These are phyloP conservation scores for Empidonax alnorum DNA, from an alignment of 2,113 vertebrate genomes.

Conservation along the genomic window DNA sequence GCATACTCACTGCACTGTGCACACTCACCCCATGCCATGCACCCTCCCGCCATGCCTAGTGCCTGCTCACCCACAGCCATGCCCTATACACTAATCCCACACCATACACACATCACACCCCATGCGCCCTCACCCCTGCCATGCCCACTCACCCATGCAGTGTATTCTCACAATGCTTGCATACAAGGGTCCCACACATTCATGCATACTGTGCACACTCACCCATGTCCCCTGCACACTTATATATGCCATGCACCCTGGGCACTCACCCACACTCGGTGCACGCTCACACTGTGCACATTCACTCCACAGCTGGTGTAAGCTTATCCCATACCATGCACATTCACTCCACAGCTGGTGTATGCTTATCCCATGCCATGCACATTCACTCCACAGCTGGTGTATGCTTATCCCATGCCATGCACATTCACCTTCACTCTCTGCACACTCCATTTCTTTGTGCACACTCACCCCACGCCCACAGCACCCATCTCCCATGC, in stretches of 20 bases:
- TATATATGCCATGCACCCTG: not conserved
- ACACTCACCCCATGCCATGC: no score
- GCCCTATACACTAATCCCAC: rapidly evolving
- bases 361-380: rapidly evolving
- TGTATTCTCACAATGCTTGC: rapidly evolving
- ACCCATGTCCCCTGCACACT: not conserved
- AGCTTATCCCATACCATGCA: not conserved
- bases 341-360: not conserved
- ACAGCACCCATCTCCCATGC: not conserved
- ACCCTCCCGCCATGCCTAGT: rapidly evolving
- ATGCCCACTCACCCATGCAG: not conserved
- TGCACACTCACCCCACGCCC: not conserved
- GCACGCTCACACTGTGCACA: not conserved
- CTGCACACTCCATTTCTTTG: not conserved
- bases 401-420: no score
- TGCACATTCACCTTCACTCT: not conserved
- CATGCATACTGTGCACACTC: not conserved
- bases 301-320: not conserved
- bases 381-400: not conserved
- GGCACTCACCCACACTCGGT: not conserved
- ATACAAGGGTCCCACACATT: not conserved
- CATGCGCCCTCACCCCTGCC: not conserved
- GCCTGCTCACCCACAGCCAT: no score
- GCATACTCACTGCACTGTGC: not conserved
- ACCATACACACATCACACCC: not conserved